phyloP scores from a whole-genome alignment of 2,113 vertebrate species.

The Leuciscus idus region DNA sequence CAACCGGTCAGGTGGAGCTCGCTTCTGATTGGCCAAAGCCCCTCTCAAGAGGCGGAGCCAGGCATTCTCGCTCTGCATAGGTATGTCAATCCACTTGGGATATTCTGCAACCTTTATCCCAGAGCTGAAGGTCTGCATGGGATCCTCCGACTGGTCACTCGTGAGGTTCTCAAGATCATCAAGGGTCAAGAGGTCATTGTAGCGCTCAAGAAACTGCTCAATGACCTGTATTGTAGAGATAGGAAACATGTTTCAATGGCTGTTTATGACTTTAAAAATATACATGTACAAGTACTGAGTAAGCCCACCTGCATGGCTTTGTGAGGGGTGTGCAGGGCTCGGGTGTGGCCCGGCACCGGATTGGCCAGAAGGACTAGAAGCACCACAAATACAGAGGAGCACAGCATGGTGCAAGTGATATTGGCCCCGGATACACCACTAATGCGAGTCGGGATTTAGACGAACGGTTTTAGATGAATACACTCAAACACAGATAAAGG shows the following conservation, averaged over 20 bases:
- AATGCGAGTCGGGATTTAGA: background rate
- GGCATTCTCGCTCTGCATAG: constrained; percentile 69
- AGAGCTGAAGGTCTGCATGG: constrained; percentile 62
- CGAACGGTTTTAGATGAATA: background rate
- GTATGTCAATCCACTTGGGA: constrained; percentile 74
- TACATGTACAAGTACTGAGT: background rate
- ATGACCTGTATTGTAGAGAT: constrained; percentile 69
- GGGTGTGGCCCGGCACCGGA: constrained; percentile 69
- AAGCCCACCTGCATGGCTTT: constrained; percentile 74
- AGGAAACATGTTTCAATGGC: constrained; percentile 44
- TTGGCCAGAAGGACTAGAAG: constrained; percentile 71
- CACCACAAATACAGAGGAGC: constrained; percentile 70
- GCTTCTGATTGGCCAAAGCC: constrained; percentile 76
- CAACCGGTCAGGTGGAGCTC: constrained; percentile 73
- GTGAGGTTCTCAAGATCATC: constrained; percentile 78
- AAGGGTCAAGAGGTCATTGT: constrained; percentile 78
- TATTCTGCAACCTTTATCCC: constrained; percentile 69
- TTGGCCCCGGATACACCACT: constrained; percentile 1
- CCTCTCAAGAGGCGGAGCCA: constrained; percentile 78
- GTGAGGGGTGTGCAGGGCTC: constrained; percentile 72
- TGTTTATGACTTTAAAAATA: background rate
- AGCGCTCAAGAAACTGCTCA: constrained; percentile 78
- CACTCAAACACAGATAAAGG: constrained; percentile 5
- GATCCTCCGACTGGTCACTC: constrained; percentile 71
- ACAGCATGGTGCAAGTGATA: constrained; percentile 70